These are phyloP conservation scores for Limanda limanda DNA, from an alignment of 2,113 vertebrate species.

Conservation along the genomic window DNA sequence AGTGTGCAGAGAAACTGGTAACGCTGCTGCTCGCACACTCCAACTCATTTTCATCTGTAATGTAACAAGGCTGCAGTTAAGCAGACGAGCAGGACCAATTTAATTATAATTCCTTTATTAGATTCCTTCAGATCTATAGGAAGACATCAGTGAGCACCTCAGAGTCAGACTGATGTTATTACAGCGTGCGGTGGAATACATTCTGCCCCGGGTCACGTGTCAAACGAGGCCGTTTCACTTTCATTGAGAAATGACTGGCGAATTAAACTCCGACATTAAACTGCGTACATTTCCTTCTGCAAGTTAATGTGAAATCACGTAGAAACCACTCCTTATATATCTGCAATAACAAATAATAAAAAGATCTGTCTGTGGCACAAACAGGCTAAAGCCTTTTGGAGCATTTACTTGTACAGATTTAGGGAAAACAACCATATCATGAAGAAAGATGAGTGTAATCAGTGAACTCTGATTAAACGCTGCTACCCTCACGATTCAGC, in stretches of 20 bases:
- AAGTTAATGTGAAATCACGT: constrained; percentile 10
- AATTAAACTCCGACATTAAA: constrained; percentile 36
- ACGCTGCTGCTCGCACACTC: constrained; percentile 5
- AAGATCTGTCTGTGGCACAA: constrained; percentile 21
- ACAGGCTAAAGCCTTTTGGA: constrained; percentile 32
- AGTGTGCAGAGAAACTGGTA: background rate
- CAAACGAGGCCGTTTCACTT: constrained; percentile 19
- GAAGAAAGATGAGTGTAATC: background rate
- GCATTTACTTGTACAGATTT: constrained; percentile 40
- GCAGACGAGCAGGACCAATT: constrained; percentile 35
- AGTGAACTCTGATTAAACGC: too few species aligned
- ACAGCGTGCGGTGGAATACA: constrained; percentile 21
- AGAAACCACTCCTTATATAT: constrained; percentile 23
- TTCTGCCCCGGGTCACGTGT: constrained; percentile 5
- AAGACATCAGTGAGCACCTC: background rate
- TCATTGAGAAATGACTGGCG: constrained; percentile 12
- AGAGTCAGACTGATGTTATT: constrained; percentile 23
- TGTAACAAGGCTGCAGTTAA: constrained; percentile 15
- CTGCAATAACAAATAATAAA: constrained; percentile 44
- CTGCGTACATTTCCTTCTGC: constrained; percentile 29
- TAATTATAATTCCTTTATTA: constrained; percentile 27
- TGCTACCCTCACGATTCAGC: too few species aligned
- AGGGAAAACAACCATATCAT: constrained; percentile 32
- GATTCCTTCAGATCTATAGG: constrained; percentile 27
- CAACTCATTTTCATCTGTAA: constrained; percentile 25